These are phyloP conservation scores for Stylophora pistillata DNA, from an alignment of 64 coral and sea anemone species.

Conservation along the genomic window DNA sequence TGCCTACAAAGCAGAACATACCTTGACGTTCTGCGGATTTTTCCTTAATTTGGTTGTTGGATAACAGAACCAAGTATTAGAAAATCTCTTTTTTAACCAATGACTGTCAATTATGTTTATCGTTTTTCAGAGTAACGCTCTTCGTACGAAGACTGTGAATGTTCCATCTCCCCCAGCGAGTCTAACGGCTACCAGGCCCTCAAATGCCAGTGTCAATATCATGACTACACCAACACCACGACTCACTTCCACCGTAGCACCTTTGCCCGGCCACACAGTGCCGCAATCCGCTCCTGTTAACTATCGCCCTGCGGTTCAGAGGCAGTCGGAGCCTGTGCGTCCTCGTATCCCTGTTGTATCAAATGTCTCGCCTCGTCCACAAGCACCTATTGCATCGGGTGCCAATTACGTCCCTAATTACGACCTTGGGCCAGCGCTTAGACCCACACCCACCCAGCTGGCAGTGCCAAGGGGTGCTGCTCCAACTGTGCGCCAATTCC, in stretches of 20 bases:
- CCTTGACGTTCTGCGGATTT: too few relatives aligned
- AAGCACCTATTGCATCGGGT: neutral
- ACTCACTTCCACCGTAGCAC: slow-evolving; percentile 69
- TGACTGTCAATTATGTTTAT: neutral
- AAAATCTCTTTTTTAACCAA: neutral
- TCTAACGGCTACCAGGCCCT: neutral
- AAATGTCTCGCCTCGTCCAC: slow-evolving; percentile 3
- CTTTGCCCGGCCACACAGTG: slow-evolving; percentile 56
- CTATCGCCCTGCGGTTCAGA: neutral
- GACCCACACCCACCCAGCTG: slow-evolving; percentile 3
- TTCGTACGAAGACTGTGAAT: slow-evolving; percentile 5
- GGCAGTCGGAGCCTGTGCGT: slow-evolving; percentile 4
- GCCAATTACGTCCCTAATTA: slow-evolving; percentile 11
- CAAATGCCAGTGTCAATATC: neutral
- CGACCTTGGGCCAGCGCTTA: neutral
- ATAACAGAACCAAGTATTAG: neutral
- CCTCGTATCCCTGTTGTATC: slow-evolving; percentile 3
- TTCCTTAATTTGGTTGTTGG: neutral
- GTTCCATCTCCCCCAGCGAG: neutral
- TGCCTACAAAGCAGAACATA: too few relatives aligned
- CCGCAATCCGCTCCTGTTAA: slow-evolving; percentile 2
- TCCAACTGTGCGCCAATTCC: neutral
- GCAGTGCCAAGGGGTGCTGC: neutral
- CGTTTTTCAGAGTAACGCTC: slow-evolving; percentile 1
- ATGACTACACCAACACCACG: slow-evolving; percentile 53